Percentiles rank a stretch among this genome's conserved stretches.
Conservation (phyloP, 2,888 invertebrate species). For the Aspidapion aeneum region DNA sequence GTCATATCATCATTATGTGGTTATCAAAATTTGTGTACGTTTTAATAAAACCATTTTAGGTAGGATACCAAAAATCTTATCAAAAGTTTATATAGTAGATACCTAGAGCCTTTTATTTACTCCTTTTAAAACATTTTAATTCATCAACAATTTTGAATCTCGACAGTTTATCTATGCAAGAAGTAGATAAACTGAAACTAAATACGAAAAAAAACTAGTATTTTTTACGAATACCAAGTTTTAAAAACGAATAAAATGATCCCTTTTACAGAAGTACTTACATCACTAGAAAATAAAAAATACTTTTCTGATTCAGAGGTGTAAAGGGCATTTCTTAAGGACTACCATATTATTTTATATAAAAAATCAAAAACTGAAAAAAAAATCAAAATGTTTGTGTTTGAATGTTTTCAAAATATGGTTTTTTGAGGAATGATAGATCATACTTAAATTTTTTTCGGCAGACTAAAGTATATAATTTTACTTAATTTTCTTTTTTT, state of each 20-base stretch:
- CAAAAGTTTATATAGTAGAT: too few relatives aligned
- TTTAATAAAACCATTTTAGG: not conserved
- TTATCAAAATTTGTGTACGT: not conserved
- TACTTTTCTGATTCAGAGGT: too few relatives aligned
- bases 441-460: not conserved
- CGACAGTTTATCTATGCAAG: not conserved
- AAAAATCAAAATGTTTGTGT: not conserved
- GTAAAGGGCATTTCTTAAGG: too few relatives aligned
- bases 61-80: not conserved
- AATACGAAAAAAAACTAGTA: not conserved
- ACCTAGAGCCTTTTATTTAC: too few relatives aligned
- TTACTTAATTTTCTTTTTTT: not conserved
- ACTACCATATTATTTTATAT: not conserved
- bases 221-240: not conserved
- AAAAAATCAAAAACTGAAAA: not conserved
- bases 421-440: not conserved
- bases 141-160: not conserved
- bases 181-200: not conserved
- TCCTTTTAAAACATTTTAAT: too few relatives aligned
- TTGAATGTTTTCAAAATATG: not conserved
- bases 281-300: too few relatives aligned
- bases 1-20: not conserved
- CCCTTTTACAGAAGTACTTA: too few relatives aligned
- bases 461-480: not conserved
- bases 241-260: not conserved